A percentile compares a stretch with the other conserved stretches of the same genome.
These are phyloP conservation scores for Neosalanx taihuensis DNA, from an alignment of 2,797 vertebrate species.

Conservation along the genomic window DNA sequence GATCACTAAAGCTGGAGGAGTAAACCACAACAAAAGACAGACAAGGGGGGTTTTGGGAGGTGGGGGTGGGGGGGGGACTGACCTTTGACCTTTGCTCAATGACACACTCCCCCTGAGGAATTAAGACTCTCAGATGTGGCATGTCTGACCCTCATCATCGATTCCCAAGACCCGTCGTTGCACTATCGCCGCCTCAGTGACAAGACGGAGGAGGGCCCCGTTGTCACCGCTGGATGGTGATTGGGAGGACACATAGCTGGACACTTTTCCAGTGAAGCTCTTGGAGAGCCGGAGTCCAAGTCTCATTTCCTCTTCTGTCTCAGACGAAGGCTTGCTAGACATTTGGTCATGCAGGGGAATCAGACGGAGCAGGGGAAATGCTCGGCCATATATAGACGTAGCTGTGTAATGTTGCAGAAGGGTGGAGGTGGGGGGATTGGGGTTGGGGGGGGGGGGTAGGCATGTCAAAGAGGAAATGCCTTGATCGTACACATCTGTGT, in stretches of 20 bases:
- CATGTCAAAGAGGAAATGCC: slow-evolving; percentile 50
- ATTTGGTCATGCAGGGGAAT: slow-evolving; percentile 15
- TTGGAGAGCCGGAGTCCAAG: slow-evolving; percentile 37
- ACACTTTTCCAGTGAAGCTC: slow-evolving; percentile 32
- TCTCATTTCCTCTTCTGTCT: slow-evolving; percentile 47
- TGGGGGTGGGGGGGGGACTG: slow-evolving; percentile 27
- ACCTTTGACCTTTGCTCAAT: slow-evolving; percentile 55
- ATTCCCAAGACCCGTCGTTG: slow-evolving; percentile 28
- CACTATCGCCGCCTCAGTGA: slow-evolving; percentile 20
- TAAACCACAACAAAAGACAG: slow-evolving; percentile 56
- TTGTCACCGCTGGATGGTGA: slow-evolving; percentile 47
- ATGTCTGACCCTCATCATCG: slow-evolving; percentile 39
- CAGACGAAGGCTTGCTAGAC: not conserved
- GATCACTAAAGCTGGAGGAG: slow-evolving; percentile 46
- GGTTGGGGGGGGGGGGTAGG: slow-evolving; percentile 28
- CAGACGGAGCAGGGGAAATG: slow-evolving; percentile 36
- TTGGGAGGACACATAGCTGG: slow-evolving; percentile 24
- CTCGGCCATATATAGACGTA: slow-evolving; percentile 32
- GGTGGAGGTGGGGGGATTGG: slow-evolving; percentile 2
- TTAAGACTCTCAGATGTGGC: slow-evolving; percentile 59
- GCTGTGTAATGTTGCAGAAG: slow-evolving; percentile 45
- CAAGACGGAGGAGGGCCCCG: slow-evolving; percentile 29
- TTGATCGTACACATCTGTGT: slow-evolving; percentile 53
- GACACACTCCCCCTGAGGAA: slow-evolving; percentile 47
- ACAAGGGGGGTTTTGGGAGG: slow-evolving; percentile 31